Conservation (phyloP, 2,888 invertebrate genomes). For the Caradrina kadenii region DNA sequence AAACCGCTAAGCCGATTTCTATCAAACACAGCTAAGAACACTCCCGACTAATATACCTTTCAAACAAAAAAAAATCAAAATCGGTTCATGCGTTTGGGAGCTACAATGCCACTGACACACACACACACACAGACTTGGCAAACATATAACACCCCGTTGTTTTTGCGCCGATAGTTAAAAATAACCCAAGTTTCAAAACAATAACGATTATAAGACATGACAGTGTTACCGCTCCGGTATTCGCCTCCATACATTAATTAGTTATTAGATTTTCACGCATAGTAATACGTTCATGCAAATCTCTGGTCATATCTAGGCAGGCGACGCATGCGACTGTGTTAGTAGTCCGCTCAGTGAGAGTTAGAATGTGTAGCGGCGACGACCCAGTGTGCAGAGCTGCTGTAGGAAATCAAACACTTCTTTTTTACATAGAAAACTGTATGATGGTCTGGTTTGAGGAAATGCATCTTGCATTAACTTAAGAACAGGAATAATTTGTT, state of each 20-base stretch:
- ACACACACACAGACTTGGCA: too few relatives aligned
- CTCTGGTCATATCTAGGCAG: conserved; percentile 57
- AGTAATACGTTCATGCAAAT: conserved; percentile 64
- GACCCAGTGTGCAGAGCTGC: conserved; percentile 72
- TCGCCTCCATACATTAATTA: conserved; percentile 67
- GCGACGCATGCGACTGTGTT: conserved; percentile 77
- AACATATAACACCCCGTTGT: too few relatives aligned
- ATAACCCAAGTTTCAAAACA: neutral
- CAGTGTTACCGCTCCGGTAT: conserved; percentile 66
- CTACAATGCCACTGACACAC: too few relatives aligned
- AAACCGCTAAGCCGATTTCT: too few relatives aligned
- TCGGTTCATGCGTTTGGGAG: too few relatives aligned
- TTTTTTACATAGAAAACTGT: conserved; percentile 27
- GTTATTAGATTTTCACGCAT: conserved; percentile 68
- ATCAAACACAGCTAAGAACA: too few relatives aligned
- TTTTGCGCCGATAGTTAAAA: neutral
- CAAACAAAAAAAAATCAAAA: too few relatives aligned
- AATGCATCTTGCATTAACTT: neutral
- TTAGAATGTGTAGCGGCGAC: conserved; percentile 75
- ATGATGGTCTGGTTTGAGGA: conserved; percentile 23
- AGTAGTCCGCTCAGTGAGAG: conserved; percentile 83
- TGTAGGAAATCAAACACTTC: conserved; percentile 32
- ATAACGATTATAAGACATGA: conserved; percentile 37
- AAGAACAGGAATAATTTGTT: too few relatives aligned
- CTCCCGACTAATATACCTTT: too few relatives aligned